A percentile compares a stretch with the other conserved stretches of the same genome.
These are phyloP conservation scores for Scleropages formosus DNA, from an alignment of 2,797 vertebrate species.

Conservation along the genomic window DNA sequence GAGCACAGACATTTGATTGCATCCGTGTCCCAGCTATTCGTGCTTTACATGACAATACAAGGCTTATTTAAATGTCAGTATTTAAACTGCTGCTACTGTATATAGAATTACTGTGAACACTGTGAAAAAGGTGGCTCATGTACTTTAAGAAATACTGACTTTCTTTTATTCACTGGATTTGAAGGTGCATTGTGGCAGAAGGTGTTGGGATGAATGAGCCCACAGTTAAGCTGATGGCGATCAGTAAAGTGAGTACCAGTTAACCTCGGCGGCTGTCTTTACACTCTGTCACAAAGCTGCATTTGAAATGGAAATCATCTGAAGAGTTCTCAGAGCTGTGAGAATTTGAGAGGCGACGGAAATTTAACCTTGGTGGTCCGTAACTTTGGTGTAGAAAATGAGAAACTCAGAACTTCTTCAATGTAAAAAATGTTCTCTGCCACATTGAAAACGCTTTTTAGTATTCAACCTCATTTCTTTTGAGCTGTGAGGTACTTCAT, in stretches of 20 bases:
- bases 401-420: background rate
- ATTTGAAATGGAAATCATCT: slow-evolving; percentile 14
- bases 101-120: background rate
- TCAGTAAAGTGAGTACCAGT: background rate
- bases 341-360: background rate
- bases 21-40: background rate
- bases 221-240: no score
- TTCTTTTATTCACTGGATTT: background rate
- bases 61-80: background rate
- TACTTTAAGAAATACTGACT: background rate
- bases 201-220: no score
- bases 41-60: background rate
- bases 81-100: background rate
- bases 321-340: background rate
- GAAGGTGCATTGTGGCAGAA: no score
- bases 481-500: background rate
- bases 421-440: background rate
- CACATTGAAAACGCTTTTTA: background rate
- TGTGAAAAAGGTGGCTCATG: background rate
- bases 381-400: background rate
- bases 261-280: background rate
- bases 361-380: slow-evolving; percentile 2
- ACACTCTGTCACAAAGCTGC: background rate
- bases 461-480: background rate
- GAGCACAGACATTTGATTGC: background rate